Evolutionary conservation across 2,797 vertebrate genomes (phyloP), one percentile per base, ranked within the genome.

Genomic region (Myotis daubentonii): DNA sequence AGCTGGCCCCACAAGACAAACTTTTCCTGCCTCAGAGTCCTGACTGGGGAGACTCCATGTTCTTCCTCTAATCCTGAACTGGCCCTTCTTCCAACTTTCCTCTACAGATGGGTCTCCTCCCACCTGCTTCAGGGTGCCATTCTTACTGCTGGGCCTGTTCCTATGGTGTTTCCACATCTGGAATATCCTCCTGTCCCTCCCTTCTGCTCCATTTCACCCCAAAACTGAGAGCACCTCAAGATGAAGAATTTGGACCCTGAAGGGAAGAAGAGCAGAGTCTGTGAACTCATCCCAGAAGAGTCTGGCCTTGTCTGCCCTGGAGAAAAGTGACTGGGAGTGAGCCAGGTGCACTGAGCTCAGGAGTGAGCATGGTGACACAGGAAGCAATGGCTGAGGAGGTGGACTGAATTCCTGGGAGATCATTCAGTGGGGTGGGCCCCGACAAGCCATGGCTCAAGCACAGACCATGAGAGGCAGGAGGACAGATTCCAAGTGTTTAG

Each of bases 321-420:
- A 75, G 20, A 30, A 15, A 11, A 38, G 13, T 0, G 7, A 13
- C 65, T 60, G 33, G 5, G 41, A 17, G 36, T 25, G 38, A 71
- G 44, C 51, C 51, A 7, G 1, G 1, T 4, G 57, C 13, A 6
- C 49, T 0, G 0, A 41, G 38, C 38, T 41, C 38, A 41, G 38
- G 38, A 41, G 38, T 41, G 38, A 36, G 41, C 0, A 0, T 3
- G 41, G 23, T 30, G 68, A 8, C 3, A 0, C 62, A 10, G 75
- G 13, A 65, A 49, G 10, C 5, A 0, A 6, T 1, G 3, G 6
- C 74, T 33, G 1, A 3, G 23, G 30, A 66, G 3, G 12, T 7
- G 10, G 41, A 19, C 38, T 44, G 2, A 25, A 71, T 62, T 72
- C 41, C 79, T 25, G 17, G 41, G 41, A 49, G 49, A 19, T 1